Conservation (phyloP, 2,888 invertebrate genomes). For the Nomada ferruginata region DNA sequence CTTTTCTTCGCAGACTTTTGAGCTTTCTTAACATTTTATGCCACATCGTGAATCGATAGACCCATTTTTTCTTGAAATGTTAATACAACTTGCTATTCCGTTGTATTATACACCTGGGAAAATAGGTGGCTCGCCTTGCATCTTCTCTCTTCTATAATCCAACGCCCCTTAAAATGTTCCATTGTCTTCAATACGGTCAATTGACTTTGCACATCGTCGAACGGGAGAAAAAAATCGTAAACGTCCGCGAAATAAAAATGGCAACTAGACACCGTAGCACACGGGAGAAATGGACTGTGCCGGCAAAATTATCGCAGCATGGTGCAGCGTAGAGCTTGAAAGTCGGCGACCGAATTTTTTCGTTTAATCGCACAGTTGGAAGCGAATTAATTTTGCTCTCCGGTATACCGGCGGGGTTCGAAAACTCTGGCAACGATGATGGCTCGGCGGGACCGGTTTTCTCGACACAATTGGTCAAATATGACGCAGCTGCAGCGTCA, state of each 20-base stretch:
- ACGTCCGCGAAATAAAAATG: background rate
- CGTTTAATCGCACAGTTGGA: background rate
- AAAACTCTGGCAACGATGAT: slow-evolving; percentile 24
- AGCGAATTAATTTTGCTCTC: slow-evolving; percentile 36
- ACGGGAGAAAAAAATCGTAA: background rate
- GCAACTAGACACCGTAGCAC: background rate
- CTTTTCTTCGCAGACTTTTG: no score
- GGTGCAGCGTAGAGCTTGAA: background rate
- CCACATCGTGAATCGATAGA: background rate
- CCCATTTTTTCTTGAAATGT: background rate
- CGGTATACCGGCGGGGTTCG: slow-evolving; percentile 11
- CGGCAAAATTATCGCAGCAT: background rate
- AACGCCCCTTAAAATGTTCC: background rate
- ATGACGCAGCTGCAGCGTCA: slow-evolving; percentile 54
- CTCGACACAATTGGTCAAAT: slow-evolving; percentile 59
- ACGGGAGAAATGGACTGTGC: background rate
- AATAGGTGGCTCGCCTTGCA: no score
- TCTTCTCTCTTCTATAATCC: no score
- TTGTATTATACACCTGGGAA: no score
- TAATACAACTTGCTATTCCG: no score
- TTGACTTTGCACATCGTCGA: background rate
- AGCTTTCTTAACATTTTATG: no score
- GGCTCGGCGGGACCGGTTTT: slow-evolving; percentile 56
- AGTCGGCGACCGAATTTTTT: background rate
- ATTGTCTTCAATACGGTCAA: background rate